These are phyloP conservation scores for Etheostoma cragini DNA, from an alignment of 2,113 vertebrate species.

Conservation along the genomic window DNA sequence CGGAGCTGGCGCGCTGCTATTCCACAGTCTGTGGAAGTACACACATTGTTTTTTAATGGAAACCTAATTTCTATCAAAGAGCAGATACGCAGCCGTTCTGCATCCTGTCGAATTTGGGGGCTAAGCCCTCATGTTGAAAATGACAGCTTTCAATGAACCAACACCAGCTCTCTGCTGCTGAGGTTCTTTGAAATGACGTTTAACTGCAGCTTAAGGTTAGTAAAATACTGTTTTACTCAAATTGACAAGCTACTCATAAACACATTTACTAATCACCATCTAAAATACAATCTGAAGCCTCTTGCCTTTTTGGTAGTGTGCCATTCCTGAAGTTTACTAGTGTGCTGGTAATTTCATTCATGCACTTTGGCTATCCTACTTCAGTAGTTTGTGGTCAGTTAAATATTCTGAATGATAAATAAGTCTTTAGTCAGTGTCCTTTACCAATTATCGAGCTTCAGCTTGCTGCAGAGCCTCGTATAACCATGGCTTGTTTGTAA, in stretches of 20 bases:
- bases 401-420: conserved; percentile 18
- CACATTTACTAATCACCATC: neutral
- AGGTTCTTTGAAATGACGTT: conserved; percentile 46
- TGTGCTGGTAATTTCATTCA: conserved; percentile 14
- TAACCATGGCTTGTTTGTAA: conserved; percentile 81
- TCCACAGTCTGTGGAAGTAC: too few species aligned
- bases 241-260: neutral
- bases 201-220: neutral
- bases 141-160: neutral
- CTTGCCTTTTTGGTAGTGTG: conserved; percentile 65
- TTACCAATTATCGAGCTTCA: conserved; percentile 61
- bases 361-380: conserved; percentile 38
- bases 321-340: conserved; percentile 38
- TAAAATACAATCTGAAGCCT: conserved; percentile 32
- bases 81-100: too few species aligned
- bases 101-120: too few species aligned
- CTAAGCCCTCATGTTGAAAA: conserved; percentile 10
- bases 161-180: conserved; percentile 29
- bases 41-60: too few species aligned
- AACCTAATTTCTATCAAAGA: too few species aligned
- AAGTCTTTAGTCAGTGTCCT: neutral
- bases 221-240: conserved; percentile 19
- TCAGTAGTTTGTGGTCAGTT: conserved; percentile 17
- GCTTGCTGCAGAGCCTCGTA: conserved; percentile 81
- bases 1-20: too few species aligned